phyloP scores from a whole-genome alignment of 1,140 invertebrate species.

The Melanaphis sacchari region DNA sequence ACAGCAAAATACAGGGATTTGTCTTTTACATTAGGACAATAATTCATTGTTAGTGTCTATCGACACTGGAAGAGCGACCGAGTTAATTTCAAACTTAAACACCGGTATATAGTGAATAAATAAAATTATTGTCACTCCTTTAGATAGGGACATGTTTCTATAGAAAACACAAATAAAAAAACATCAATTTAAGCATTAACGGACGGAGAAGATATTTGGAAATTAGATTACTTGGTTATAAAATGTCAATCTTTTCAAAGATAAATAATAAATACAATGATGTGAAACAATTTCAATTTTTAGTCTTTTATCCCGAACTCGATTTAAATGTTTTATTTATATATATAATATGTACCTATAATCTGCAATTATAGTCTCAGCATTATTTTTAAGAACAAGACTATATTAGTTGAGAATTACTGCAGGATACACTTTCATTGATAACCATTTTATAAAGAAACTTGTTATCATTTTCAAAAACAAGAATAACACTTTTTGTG shows the following conservation, averaged over 20 bases:
- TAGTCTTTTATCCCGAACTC: not conserved
- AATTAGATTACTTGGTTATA: not conserved
- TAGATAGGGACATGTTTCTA: not conserved
- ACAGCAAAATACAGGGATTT: not conserved
- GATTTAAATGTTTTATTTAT: not conserved
- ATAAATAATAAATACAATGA: not conserved
- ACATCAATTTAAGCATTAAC: not conserved
- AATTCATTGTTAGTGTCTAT: conserved; percentile 38
- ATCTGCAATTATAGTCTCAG: not conserved
- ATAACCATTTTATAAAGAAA: not conserved
- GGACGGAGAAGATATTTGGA: not conserved
- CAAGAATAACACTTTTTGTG: not conserved
- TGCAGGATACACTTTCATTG: not conserved
- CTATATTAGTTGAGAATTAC: not conserved
- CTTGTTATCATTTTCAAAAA: not conserved
- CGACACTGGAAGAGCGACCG: not conserved
- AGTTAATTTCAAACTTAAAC: conserved; percentile 40
- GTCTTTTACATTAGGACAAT: not conserved
- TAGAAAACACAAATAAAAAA: not conserved
- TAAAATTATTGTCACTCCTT: conserved; percentile 16
- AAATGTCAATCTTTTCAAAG: not conserved
- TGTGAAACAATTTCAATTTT: not conserved
- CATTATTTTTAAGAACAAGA: not conserved
- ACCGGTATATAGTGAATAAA: conserved; percentile 7
- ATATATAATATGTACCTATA: not conserved